Conservation (phyloP, 2,797 vertebrate species). For the Danio kyathit region DNA sequence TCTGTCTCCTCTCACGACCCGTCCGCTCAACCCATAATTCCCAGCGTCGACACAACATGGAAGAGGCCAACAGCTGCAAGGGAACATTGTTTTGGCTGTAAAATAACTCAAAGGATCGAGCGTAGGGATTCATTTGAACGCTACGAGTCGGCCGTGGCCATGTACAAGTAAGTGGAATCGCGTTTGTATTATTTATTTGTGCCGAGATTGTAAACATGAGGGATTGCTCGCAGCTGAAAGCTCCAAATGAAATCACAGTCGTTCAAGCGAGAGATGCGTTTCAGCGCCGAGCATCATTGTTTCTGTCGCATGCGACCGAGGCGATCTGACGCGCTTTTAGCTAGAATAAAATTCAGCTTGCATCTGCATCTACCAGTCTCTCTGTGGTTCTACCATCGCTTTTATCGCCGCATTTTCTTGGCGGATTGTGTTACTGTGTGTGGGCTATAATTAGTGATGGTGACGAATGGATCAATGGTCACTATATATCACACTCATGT, state of each 20-base stretch:
- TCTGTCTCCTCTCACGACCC: constrained; percentile 87
- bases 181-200: not conserved
- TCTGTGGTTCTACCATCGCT: constrained; percentile 45
- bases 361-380: not conserved
- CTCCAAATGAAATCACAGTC: constrained; percentile 53
- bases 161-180: constrained; percentile 78
- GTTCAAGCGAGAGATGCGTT: constrained; percentile 71
- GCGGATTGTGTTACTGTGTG: constrained; percentile 42
- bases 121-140: constrained; percentile 67
- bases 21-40: constrained; percentile 85
- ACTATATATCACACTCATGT: not conserved
- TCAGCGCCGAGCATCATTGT: constrained; percentile 81
- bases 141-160: constrained; percentile 74
- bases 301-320: constrained; percentile 65
- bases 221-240: constrained; percentile 59
- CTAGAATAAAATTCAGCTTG: not conserved
- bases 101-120: constrained; percentile 70
- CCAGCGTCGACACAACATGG: constrained; percentile 87
- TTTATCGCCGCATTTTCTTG: constrained; percentile 13
- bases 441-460: constrained; percentile 39
- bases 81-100: constrained; percentile 89
- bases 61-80: constrained; percentile 81
- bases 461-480: constrained; percentile 70
- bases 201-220: constrained; percentile 44
- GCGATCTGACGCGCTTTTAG: constrained; percentile 26